A percentile compares a stretch with the other conserved stretches of the same genome.
Evolutionary conservation across 2,888 invertebrate genomes (phyloP).

Genomic region (Caenorhabditis becei): DNA sequence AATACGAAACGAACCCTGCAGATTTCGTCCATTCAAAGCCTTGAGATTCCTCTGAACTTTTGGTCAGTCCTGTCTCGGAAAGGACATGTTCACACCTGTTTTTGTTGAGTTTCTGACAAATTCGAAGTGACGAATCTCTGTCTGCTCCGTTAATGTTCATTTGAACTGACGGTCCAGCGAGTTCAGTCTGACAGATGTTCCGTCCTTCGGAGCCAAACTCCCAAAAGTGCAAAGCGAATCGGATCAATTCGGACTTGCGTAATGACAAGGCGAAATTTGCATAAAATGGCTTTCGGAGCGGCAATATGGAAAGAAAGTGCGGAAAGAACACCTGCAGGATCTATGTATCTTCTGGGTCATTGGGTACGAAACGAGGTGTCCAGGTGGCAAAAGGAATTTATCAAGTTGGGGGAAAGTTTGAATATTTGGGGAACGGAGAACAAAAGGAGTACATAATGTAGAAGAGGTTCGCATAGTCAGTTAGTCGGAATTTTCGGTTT

Average conservation of each 20-base stretch:
- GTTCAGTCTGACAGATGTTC: not conserved
- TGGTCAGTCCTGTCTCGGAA: no score
- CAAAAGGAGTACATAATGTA: no score
- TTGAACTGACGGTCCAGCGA: no score
- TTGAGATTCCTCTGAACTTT: no score
- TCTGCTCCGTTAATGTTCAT: no score
- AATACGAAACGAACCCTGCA: no score
- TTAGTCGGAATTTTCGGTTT: no score
- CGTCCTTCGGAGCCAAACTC: not conserved
- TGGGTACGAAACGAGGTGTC: constrained; percentile 18
- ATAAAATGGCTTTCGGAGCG: constrained; percentile 4
- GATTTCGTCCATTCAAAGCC: no score
- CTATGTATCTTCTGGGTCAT: constrained; percentile 49
- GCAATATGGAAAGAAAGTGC: constrained; percentile 6
- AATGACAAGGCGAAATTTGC: constrained; percentile 14
- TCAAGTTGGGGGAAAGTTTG: not conserved
- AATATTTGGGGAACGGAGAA: not conserved
- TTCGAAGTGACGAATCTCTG: no score
- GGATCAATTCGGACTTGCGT: constrained; percentile 13
- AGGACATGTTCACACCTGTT: not conserved
- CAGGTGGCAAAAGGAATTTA: not conserved
- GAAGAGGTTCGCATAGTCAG: no score
- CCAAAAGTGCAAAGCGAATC: not conserved
- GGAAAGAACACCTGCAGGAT: constrained; percentile 47
- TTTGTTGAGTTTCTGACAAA: not conserved